Evolutionary conservation across 64 coral and sea anemone genomes (phyloP).

Genomic region (Pachyseris speciosa): DNA sequence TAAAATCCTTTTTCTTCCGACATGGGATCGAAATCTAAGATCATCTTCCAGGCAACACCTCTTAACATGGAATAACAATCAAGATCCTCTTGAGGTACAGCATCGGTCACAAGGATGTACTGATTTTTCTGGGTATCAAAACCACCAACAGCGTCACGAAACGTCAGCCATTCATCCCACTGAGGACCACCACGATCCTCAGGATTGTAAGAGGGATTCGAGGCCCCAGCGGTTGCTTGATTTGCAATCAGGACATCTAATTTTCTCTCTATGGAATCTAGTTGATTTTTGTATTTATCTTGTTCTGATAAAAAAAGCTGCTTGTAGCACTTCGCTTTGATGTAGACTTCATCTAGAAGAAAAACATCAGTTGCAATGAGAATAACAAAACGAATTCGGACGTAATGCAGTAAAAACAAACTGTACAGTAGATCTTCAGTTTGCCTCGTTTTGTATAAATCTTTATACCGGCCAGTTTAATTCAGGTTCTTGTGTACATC

Average conservation of each 20-base stretch:
- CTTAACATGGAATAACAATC: slow-evolving; percentile 14
- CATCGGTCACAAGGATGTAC: slow-evolving; percentile 61
- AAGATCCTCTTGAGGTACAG: neutral
- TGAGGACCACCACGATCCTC: neutral
- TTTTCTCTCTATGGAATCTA: neutral
- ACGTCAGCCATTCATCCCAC: slow-evolving; percentile 67
- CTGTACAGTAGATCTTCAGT: too few relatives aligned
- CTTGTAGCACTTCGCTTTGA: slow-evolving; percentile 14
- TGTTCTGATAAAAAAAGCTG: slow-evolving; percentile 34
- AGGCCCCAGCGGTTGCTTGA: neutral
- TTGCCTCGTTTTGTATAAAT: too few relatives aligned
- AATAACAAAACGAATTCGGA: neutral
- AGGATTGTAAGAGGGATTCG: neutral
- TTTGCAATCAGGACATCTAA: slow-evolving; percentile 8
- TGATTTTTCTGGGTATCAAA: slow-evolving; percentile 56
- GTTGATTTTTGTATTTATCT: neutral
- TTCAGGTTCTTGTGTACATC: too few relatives aligned
- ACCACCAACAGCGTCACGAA: neutral
- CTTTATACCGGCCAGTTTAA: too few relatives aligned
- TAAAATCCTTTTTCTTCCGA: slow-evolving; percentile 79
- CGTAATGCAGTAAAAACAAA: neutral
- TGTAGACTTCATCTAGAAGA: slow-evolving; percentile 21
- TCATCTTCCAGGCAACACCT: slow-evolving; percentile 72
- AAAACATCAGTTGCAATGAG: neutral
- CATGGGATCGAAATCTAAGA: slow-evolving; percentile 59